These are phyloP conservation scores for Meriones psammophilus DNA, from an alignment of 2,797 vertebrate species.

Conservation along the genomic window DNA sequence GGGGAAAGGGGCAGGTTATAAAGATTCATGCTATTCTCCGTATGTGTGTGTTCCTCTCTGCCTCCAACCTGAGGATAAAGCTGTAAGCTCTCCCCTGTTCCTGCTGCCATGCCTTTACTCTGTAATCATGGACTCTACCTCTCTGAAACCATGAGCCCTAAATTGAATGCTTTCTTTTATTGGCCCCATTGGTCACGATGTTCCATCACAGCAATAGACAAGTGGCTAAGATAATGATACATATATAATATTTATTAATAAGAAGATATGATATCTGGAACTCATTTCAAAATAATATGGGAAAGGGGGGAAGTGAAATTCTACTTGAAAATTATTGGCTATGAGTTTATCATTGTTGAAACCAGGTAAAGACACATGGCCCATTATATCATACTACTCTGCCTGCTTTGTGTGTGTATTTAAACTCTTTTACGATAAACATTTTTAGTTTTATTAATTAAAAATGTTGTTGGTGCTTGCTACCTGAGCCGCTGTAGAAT, in stretches of 20 bases:
- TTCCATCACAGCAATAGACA: neutral
- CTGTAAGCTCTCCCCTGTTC: neutral
- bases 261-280: neutral
- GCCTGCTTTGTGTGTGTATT: neutral
- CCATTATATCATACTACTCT: neutral
- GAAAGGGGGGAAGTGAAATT: neutral
- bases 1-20: neutral
- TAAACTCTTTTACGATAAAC: slow-evolving; percentile 1
- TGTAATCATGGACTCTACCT: too few relatives aligned
- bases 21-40: neutral
- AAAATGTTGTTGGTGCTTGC: neutral
- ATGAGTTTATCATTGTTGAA: neutral
- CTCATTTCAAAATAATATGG: slow-evolving; percentile 39
- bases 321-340: slow-evolving; percentile 33
- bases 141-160: neutral
- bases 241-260: neutral
- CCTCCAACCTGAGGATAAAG: neutral
- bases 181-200: neutral
- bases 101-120: neutral
- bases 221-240: neutral
- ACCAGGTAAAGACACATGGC: neutral
- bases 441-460: neutral
- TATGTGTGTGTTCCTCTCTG: neutral
- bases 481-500: neutral
- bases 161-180: neutral